Percentiles rank a stretch among this genome's conserved stretches.
These are phyloP conservation scores for Papilio xuthus DNA, from an alignment of 1,140 invertebrate genomes.

Conservation along the genomic window DNA sequence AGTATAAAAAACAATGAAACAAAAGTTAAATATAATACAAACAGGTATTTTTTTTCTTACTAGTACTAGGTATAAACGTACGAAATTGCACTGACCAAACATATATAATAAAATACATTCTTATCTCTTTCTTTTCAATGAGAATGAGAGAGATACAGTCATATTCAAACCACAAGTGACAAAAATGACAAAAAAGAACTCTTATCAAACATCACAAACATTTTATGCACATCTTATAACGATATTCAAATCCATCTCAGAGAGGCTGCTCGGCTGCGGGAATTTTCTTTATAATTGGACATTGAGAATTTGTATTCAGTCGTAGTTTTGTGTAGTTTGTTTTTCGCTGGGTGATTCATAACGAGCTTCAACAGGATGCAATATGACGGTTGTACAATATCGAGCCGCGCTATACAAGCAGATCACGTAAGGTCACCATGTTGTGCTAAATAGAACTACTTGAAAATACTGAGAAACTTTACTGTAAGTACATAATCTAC, in stretches of 20 bases:
- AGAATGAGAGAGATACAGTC: too few species aligned
- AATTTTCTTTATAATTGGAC: conserved; percentile 19
- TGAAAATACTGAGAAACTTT: conserved; percentile 21
- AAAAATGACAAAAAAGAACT: too few species aligned
- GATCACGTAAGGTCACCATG: conserved; percentile 45
- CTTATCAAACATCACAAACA: not conserved
- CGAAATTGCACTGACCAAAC: too few species aligned
- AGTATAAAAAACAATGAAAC: not conserved
- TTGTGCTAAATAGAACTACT: conserved; percentile 43
- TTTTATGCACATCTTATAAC: not conserved
- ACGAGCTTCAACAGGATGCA: conserved; percentile 27
- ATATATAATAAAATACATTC: too few species aligned
- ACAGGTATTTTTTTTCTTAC: too few species aligned
- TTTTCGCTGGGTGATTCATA: conserved; percentile 32
- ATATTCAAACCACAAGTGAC: too few species aligned
- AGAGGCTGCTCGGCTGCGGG: not conserved
- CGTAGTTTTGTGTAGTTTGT: conserved; percentile 19
- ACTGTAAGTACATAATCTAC: not conserved
- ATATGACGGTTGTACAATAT: conserved; percentile 23
- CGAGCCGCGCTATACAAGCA: conserved; percentile 8
- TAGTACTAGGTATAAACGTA: too few species aligned
- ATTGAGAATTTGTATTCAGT: conserved; percentile 20
- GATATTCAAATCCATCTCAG: not conserved
- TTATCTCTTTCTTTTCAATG: too few species aligned
- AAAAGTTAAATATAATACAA: too few species aligned